Evolutionary conservation across 2,113 vertebrate species (phyloP).

Genomic region (Hyperoodon ampullatus): DNA sequence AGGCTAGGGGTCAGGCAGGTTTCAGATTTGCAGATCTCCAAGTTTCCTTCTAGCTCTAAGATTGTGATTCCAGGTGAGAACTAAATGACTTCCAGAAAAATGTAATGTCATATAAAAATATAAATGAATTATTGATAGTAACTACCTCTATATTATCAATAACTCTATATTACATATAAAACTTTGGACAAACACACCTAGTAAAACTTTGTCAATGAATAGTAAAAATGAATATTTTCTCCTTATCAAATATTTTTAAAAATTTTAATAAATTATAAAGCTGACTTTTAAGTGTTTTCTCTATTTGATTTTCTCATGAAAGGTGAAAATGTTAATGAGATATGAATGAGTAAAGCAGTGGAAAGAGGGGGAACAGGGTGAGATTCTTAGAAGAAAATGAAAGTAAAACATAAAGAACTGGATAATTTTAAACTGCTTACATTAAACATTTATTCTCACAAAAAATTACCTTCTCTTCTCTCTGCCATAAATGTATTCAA

Average conservation of each 20-base stretch:
- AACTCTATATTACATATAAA: background rate
- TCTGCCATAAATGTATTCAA: conserved; percentile 84
- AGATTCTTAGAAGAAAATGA: background rate
- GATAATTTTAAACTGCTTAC: background rate
- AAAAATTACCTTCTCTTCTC: conserved; percentile 85
- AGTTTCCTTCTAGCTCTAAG: background rate
- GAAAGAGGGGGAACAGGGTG: background rate
- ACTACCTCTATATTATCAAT: background rate
- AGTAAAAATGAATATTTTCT: conserved; percentile 16
- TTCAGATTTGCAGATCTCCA: background rate
- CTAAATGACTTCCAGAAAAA: background rate
- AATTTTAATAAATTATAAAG: conserved; percentile 18
- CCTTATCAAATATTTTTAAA: background rate
- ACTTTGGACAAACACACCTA: background rate
- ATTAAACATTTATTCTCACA: conserved; percentile 25
- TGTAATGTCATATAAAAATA: conserved; percentile 6
- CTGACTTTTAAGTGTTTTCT: background rate
- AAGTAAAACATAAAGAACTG: conserved; percentile 36
- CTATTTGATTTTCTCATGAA: conserved; percentile 4
- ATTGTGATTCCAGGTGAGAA: background rate
- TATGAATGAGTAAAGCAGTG: background rate
- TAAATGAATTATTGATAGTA: background rate
- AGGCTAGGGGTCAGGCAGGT: background rate
- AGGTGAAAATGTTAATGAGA: background rate
- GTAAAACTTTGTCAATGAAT: background rate